Percentiles rank a stretch among this genome's conserved stretches.
These are phyloP conservation scores for Tinea pellionella DNA, from an alignment of 2,888 invertebrate genomes.

Conservation along the genomic window DNA sequence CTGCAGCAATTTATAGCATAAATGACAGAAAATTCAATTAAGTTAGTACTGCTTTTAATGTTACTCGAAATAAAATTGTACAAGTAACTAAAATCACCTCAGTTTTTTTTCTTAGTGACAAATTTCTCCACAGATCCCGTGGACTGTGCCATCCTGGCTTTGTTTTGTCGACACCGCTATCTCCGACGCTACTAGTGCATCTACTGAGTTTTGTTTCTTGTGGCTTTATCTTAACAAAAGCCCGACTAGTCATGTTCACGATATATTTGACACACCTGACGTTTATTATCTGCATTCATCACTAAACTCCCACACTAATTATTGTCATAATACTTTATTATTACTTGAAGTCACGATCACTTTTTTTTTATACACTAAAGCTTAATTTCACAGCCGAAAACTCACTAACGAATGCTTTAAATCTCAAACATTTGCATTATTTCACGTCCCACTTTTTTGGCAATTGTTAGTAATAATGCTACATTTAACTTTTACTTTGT, in stretches of 20 bases:
- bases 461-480: neutral
- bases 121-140: constrained; percentile 61
- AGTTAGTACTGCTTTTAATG: neutral
- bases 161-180: constrained; percentile 47
- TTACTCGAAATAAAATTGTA: neutral
- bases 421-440: neutral
- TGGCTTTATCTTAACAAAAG: constrained; percentile 36
- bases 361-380: neutral
- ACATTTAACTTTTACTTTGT: neutral
- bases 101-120: constrained; percentile 56
- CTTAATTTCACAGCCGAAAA: neutral
- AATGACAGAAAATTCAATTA: neutral
- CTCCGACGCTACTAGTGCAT: constrained; percentile 57
- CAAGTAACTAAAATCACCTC: constrained; percentile 34
- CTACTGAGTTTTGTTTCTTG: constrained; percentile 48
- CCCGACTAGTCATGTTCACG: constrained; percentile 43
- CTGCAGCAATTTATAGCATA: neutral
- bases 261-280: neutral
- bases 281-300: neutral
- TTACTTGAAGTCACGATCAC: neutral
- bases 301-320: neutral
- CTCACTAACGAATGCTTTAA: neutral
- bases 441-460: neutral
- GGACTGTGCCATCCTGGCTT: constrained; percentile 63
- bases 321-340: neutral